Percentiles rank a stretch among this genome's conserved stretches.
Conservation (phyloP, 2,113 vertebrate species). For the Chionis minor region DNA sequence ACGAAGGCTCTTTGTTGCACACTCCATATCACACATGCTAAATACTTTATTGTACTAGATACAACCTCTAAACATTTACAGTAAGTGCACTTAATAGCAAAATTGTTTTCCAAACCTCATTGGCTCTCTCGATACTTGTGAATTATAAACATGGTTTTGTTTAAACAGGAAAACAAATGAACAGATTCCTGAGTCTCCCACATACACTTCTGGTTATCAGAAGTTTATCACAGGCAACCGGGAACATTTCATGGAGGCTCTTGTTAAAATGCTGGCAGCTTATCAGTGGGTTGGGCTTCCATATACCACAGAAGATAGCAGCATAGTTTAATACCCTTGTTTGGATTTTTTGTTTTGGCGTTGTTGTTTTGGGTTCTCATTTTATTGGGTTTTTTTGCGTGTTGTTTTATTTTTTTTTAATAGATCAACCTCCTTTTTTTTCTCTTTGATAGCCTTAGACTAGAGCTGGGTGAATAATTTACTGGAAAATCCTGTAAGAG, state of each 20-base stretch:
- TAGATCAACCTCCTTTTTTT: not conserved
- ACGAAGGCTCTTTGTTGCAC: slow-evolving; percentile 2
- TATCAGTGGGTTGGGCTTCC: not conserved
- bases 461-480: not conserved
- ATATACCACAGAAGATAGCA: not conserved
- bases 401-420: not conserved
- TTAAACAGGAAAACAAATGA: slow-evolving; percentile 37
- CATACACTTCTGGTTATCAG: slow-evolving; percentile 46
- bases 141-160: slow-evolving; percentile 9
- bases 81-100: slow-evolving; percentile 53
- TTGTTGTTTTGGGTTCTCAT: not conserved
- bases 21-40: slow-evolving; percentile 19
- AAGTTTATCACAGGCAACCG: slow-evolving; percentile 10
- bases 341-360: too few species aligned
- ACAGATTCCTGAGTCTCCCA: slow-evolving; percentile 46
- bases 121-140: slow-evolving; percentile 1
- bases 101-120: slow-evolving; percentile 1
- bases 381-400: not conserved
- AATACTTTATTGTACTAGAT: slow-evolving; percentile 46
- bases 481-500: not conserved
- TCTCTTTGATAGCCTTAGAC: not conserved
- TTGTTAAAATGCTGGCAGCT: slow-evolving; percentile 11
- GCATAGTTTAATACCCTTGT: not conserved
- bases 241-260: not conserved
- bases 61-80: slow-evolving; percentile 53